Conservation (phyloP, 2,113 vertebrate species). For the Callithrix jacchus region DNA sequence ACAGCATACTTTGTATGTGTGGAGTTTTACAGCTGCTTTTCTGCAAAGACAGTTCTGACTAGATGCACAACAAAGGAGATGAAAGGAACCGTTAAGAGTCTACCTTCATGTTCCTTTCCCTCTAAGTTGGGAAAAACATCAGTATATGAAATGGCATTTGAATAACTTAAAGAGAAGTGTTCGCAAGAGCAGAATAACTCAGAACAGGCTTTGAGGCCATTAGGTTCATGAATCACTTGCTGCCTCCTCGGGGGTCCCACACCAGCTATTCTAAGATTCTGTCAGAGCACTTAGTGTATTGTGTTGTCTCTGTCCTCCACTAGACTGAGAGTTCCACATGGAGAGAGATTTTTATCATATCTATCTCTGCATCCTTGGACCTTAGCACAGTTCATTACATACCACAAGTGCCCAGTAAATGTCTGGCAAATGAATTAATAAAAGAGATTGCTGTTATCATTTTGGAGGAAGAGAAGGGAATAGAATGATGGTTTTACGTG, state of each 20-base stretch:
- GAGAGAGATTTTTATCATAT: conserved; percentile 17
- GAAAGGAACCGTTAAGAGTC: neutral
- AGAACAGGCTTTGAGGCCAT: conserved; percentile 9
- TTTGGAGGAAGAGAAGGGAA: neutral
- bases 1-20: neutral
- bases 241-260: conserved; percentile 32
- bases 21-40: neutral
- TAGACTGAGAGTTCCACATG: neutral
- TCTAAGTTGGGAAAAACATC: neutral
- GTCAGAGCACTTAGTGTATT: neutral
- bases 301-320: neutral
- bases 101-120: neutral
- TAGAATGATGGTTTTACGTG: neutral
- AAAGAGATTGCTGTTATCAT: neutral
- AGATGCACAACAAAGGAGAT: neutral
- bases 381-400: neutral
- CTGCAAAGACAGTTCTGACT: neutral
- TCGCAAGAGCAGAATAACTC: conserved; percentile 47
- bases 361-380: conserved; percentile 32
- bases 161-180: conserved; percentile 54
- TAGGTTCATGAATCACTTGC: conserved; percentile 41
- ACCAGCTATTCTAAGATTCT: conserved; percentile 27
- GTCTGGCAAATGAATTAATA: conserved; percentile 12
- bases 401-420: conserved; percentile 47
- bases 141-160: conserved; percentile 51